These are phyloP conservation scores for Hydrolagus affinis DNA, from an alignment of 2,113 vertebrate genomes.

Conservation along the genomic window DNA sequence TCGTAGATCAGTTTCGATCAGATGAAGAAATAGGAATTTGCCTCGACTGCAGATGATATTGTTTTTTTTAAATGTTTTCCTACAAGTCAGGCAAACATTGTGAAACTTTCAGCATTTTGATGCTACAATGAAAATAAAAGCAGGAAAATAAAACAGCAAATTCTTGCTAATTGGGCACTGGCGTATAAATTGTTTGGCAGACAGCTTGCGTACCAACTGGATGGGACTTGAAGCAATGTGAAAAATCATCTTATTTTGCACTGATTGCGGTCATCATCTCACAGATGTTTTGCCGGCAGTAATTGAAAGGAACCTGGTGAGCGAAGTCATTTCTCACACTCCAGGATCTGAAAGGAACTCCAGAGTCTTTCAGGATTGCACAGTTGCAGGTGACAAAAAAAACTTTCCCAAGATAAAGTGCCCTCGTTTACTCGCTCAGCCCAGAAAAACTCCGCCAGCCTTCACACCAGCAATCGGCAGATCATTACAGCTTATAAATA, in stretches of 20 bases:
- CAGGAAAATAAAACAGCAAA: not conserved
- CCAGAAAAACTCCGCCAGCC: not conserved
- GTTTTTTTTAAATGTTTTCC: not conserved
- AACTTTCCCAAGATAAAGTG: conserved; percentile 23
- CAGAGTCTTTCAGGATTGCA: conserved; percentile 19
- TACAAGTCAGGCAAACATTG: not conserved
- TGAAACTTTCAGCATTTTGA: not conserved
- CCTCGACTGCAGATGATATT: too few relatives aligned
- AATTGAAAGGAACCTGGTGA: conserved; percentile 23
- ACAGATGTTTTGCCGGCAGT: conserved; percentile 19
- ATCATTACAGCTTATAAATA: conserved; percentile 14
- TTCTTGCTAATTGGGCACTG: not conserved
- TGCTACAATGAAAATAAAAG: not conserved
- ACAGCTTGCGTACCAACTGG: not conserved
- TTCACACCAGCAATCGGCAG: not conserved
- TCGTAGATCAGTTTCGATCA: too few relatives aligned
- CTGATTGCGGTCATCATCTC: not conserved
- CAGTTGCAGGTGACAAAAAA: conserved; percentile 11
- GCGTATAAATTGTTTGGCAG: not conserved
- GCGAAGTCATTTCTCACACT: conserved; percentile 30
- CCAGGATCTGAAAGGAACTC: conserved; percentile 25
- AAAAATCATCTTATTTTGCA: not conserved
- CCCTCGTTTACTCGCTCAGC: not conserved
- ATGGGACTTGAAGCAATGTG: not conserved
- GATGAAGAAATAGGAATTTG: too few relatives aligned